Evolutionary conservation across 1,140 invertebrate genomes (phyloP).

Genomic region (Hyles vespertilio): DNA sequence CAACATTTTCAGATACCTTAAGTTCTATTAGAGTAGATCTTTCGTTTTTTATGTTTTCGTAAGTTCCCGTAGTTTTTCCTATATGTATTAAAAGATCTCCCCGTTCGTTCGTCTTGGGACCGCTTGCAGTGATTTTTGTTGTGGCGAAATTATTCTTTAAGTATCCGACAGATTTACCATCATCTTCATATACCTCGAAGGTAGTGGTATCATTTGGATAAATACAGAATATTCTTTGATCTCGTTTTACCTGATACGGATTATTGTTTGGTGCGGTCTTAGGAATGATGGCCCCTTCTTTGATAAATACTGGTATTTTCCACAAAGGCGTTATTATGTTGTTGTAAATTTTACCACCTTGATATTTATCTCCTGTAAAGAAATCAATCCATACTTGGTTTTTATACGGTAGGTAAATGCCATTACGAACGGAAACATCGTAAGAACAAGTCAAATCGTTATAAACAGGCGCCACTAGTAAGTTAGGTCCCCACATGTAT

Average conservation of each 20-base stretch:
- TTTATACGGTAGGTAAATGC: slow-evolving; percentile 50
- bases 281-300: slow-evolving; percentile 61
- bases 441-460: slow-evolving; percentile 21
- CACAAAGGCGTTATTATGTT: slow-evolving; percentile 51
- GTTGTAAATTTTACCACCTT: slow-evolving; percentile 59
- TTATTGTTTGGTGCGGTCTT: slow-evolving; percentile 59
- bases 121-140: slow-evolving; percentile 38
- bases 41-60: slow-evolving; percentile 40
- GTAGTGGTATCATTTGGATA: slow-evolving; percentile 46
- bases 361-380: slow-evolving; percentile 55
- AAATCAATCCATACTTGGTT: slow-evolving; percentile 64
- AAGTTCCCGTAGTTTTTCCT: slow-evolving; percentile 42
- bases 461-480: slow-evolving; percentile 62
- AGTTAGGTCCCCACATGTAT: slow-evolving; percentile 64
- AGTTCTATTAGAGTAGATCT: slow-evolving; percentile 51
- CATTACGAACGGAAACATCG: slow-evolving; percentile 38
- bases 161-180: slow-evolving; percentile 51
- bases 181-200: slow-evolving; percentile 60
- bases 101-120: slow-evolving; percentile 33
- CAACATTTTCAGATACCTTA: slow-evolving; percentile 35
- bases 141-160: slow-evolving; percentile 37
- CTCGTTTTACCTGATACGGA: slow-evolving; percentile 48
- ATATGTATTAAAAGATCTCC: slow-evolving; percentile 44
- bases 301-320: slow-evolving; percentile 66
- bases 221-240: slow-evolving; percentile 45